Evolutionary conservation across 2,113 vertebrate genomes (phyloP).

Genomic region (Falcunculus frontatus): DNA sequence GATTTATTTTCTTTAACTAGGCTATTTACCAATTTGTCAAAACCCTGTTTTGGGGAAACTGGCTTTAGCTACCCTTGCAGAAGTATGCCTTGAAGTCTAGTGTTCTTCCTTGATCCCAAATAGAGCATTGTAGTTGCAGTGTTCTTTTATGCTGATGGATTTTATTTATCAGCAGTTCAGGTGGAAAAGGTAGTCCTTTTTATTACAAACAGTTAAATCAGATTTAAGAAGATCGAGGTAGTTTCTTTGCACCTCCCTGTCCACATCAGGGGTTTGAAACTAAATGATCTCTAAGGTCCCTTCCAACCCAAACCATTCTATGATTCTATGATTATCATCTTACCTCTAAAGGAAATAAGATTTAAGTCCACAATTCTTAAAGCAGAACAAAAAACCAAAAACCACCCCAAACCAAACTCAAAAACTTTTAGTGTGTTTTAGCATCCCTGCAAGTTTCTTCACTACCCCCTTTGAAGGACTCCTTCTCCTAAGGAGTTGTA

Average conservation of each 20-base stretch:
- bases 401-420: fast-evolving
- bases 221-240: not conserved
- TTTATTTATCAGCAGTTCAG: not conserved
- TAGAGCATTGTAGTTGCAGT: not conserved
- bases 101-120: not conserved
- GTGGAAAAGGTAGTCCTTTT: not conserved
- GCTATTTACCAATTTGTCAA: not conserved
- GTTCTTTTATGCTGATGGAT: not conserved
- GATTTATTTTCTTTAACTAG: not conserved
- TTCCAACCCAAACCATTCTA: not conserved
- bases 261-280: not conserved
- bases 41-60: not conserved
- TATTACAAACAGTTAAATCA: not conserved
- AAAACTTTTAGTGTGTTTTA: not conserved
- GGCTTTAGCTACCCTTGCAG: not conserved
- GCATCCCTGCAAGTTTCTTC: not conserved
- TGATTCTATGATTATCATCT: not conserved
- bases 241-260: not conserved
- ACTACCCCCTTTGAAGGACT: not conserved
- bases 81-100: not conserved
- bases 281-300: not conserved
- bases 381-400: not conserved
- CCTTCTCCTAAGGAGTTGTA: not conserved
- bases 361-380: not conserved
- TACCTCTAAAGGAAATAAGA: not conserved